Evolutionary conservation across 2,797 vertebrate species (phyloP), one percentile per base, ranked within the genome.

Genomic region (Moxostoma hubbsi): DNA sequence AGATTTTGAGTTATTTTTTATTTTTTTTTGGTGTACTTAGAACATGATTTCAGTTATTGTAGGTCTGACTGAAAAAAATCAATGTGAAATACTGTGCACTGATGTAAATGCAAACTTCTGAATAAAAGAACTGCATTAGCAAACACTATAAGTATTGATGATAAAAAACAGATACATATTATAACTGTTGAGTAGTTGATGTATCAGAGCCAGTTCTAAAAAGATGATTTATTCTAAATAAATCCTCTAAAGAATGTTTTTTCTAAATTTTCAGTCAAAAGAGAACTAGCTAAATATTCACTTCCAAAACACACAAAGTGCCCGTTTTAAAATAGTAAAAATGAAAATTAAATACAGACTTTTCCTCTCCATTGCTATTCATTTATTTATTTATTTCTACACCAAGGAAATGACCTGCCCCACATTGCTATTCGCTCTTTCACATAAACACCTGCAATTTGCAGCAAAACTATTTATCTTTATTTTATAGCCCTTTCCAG

Each of bases 401-500:
- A 47, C 47, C 43, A 51, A 46, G 65, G 16, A 65, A 64, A 45
- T 51, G n/a, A 55, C 55, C 67, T 71, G 74, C 68, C 45, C 45
- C 57, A 43, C 15, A 61, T 53, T 71, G 49, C 68, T 53, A 57
- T 71, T 61, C 68, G 51, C 18, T 24, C 59, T 77, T 71, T 69
- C 55, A 74, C 46, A 53, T 67, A 43, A 76, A 47, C 13, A 73
- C 5, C 55, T 69, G 18, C 57, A 68, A 72, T 70, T 46, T 78
- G 66, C 66, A 61, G 77, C 47, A 81, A 81, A 73, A 75, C 71
- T 58, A 75, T 81, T 84, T 57, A 69, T 82, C 36, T 49, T 57
- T 58, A 47, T 68, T 47, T 71, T 81, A 74, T 43, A 76, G 72
- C 54, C 78, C 73, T 82, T 36, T 73, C 75, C 54, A 71, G 55